Evolutionary conservation across 2,797 vertebrate genomes (phyloP).

Genomic region (Schizothorax lantsangensis): DNA sequence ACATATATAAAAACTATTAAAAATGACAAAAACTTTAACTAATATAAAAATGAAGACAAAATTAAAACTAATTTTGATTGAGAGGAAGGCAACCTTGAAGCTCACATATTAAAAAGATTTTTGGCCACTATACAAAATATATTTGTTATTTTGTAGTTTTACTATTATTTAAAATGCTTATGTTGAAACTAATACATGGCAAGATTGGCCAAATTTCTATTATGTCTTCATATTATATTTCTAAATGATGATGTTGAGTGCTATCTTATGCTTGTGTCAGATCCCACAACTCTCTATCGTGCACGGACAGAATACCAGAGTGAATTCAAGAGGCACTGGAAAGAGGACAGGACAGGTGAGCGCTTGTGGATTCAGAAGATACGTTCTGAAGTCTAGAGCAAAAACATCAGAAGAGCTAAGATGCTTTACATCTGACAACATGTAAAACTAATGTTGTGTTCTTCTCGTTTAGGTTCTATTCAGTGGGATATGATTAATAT

Average conservation of each 20-base stretch:
- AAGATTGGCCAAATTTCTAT: not conserved
- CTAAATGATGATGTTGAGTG: not conserved
- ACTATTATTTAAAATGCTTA: not conserved
- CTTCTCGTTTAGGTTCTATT: conserved; percentile 56
- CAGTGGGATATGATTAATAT: conserved; percentile 69
- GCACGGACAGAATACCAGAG: conserved; percentile 76
- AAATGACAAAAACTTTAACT: not conserved
- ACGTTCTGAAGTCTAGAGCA: not conserved
- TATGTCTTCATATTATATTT: not conserved
- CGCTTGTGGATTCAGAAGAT: not conserved
- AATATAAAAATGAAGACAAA: not conserved
- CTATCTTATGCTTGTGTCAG: conserved; percentile 58
- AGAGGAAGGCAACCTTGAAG: not conserved
- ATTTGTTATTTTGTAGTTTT: not conserved
- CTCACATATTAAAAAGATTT: not conserved
- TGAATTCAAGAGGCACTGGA: conserved; percentile 73
- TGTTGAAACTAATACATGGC: no score
- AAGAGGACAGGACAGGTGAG: conserved; percentile 64
- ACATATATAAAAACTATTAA: no score
- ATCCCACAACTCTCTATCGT: conserved; percentile 76
- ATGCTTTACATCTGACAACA: not conserved
- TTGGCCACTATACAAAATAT: not conserved
- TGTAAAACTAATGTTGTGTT: conserved; percentile 2
- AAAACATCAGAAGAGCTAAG: not conserved
- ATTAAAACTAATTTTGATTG: not conserved